Base-by-base conservation (phyloP, 2,113 vertebrate species). In the Malaclemys terrapin region DNA sequence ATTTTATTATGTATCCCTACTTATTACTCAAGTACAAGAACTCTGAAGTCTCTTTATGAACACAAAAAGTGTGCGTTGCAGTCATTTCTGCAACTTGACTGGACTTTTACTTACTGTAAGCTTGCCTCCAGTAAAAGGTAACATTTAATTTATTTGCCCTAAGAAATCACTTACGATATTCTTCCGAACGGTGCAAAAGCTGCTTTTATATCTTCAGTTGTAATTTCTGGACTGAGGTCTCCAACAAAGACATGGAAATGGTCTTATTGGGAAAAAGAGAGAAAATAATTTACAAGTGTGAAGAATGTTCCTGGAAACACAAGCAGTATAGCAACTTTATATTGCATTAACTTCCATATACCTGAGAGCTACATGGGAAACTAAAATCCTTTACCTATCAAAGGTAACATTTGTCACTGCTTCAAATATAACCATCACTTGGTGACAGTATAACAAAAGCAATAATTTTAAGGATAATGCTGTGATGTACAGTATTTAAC, bases 201-300 rank as follows among this genome's bases (percentile, higher is more conserved):
- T 94, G 99, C 99, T 98, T 99, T 99, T 98, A 99, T 99, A 62
- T 99, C 99, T 98, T 99, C 99, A 76, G 99, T 99, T 87, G 99
- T 99, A 93, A 99, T 99, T 99, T 99, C 99, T 75, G 99, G 99
- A 91, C 99, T 99, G 94, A 99, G 99, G 98, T 99, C 99, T 97
- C 99, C 99, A 9, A 99, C 99, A 94, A 99, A 99, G 95, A 99
- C 99, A 69, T 99, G 99, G 98, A 99, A 99, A 98, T 99, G 99
- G 98, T 99, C 99, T 99, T 98, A 91, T 90, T 72, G 89, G 85
- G 93, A 95, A 96, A 97, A 94, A 57, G 83, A 89, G 93, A 92
- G 96, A 94, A 49, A 94, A 45, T 87, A 69, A 88, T 87, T 86
- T 97, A 93, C 97, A 79, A 29, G 90, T 89, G 45, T 95, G 94